Percentiles rank a stretch among this genome's conserved stretches.
Conservation (phyloP, 2,113 vertebrate genomes). For the Nothocercus nigrocapillus region DNA sequence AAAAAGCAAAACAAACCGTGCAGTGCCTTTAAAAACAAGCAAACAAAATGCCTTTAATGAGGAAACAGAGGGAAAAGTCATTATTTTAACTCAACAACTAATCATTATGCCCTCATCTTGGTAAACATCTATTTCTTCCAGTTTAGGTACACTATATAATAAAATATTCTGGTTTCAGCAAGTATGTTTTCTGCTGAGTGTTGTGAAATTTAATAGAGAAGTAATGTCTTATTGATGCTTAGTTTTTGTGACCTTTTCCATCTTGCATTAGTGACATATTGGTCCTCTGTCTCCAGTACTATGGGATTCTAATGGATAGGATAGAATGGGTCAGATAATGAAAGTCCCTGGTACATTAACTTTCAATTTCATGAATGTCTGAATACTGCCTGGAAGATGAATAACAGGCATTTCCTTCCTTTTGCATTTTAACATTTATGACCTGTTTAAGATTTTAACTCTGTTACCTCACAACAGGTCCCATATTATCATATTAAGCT, state of each 20-base stretch:
- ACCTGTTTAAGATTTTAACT: constrained; percentile 66
- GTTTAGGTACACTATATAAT: constrained; percentile 54
- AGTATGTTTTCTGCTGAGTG: constrained; percentile 77
- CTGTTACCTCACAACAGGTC: constrained; percentile 66
- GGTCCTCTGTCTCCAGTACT: constrained; percentile 78
- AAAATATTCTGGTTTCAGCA: constrained; percentile 64
- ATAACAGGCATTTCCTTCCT: constrained; percentile 79
- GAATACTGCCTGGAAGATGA: constrained; percentile 82
- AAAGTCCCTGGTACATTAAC: constrained; percentile 88
- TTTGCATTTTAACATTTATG: constrained; percentile 81
- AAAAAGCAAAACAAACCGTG: background rate
- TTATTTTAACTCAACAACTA: constrained; percentile 57
- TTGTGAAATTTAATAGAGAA: constrained; percentile 79
- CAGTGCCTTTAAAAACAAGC: background rate
- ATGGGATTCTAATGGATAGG: constrained; percentile 81
- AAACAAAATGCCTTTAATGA: constrained; percentile 50
- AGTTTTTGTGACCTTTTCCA: constrained; percentile 83
- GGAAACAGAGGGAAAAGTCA: background rate
- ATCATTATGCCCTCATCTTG: constrained; percentile 48
- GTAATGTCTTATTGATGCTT: constrained; percentile 81
- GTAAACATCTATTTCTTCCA: constrained; percentile 59
- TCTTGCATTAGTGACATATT: constrained; percentile 83
- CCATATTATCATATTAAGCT: constrained; percentile 54
- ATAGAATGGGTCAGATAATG: constrained; percentile 86
- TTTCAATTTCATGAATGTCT: constrained; percentile 86